Base-by-base conservation (phyloP, 2,113 vertebrate genomes). In the Ameiurus melas region DNA sequence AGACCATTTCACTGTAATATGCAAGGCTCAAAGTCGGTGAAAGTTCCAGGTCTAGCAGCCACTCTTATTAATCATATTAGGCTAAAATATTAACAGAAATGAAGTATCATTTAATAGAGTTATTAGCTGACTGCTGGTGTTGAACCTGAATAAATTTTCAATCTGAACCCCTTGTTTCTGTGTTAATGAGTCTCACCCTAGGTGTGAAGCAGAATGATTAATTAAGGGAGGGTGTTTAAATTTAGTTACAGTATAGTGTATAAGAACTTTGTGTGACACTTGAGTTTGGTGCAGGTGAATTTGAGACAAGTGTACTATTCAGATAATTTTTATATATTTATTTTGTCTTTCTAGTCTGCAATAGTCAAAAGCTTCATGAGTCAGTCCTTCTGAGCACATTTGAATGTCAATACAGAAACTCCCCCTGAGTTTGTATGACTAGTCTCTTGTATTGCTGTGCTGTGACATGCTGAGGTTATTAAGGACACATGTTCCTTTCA, bases 121-220 rank as follows among this genome's bases (percentile, higher is more conserved):
- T 88, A 88, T 88, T 88, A 86, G 58, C 57, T 75, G 83, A 83
- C 73, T 57, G 39, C 47, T 90, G 83, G 39, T 77, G 68, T 86
- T 83, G 86, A 82, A 90, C 55, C 75, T 77, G 66, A 85, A 90
- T 64, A 58, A 36, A 85, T 90, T 82, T 68, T 82, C 57, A n/a
- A 30, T 84, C 82, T 53, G 77, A 64, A 79, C 81, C 39, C 66
- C 51, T 87, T 88, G 66, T 71, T 85, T 60, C 85, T 83, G 64
- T 90, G 66, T 60, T 88, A 88, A 90, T 90, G 86, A 82, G 58
- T 70, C 86, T 58, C 53, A 86, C 81, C 86, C 86, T 70, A 77
- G 73, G 84, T 39, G 47, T 85, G 27, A 88, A 58, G 57, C 55
- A 88, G 68, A 39, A 84, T 84, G 85, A 71, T 86, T 79, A 88